Base-by-base conservation (phyloP, 1,140 invertebrate species). In the Drosophila lini region DNA sequence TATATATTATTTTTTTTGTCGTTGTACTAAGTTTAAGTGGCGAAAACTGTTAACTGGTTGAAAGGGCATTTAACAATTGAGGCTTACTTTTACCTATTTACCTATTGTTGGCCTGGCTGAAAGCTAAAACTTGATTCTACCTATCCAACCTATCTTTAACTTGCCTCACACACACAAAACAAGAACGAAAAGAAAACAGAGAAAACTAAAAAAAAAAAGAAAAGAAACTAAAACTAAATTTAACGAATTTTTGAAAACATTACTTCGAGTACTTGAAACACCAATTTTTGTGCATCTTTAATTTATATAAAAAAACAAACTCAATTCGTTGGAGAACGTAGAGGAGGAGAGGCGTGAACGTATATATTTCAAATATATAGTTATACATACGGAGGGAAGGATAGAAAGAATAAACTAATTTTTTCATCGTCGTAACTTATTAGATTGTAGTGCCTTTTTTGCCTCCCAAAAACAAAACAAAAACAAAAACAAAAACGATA, bases 391-490 rank as follows among this genome's bases (percentile, higher is more conserved):
- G 48, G 64, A 32, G 28, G 64, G 58, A 32, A 34, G 64, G 58
- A 67, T 34, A 36, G 64, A 57, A 48, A n/a, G 68, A 58, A 52
- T 44, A 68, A 68, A 76, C 73, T 77, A 41, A 61, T 63, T 74
- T 74, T 68, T 78, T 81, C 58, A 60, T 83, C 82, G 78, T 86
- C 70, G 70, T 86, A 86, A 82, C 71, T 77, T 86, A 82, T 86
- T 86, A 86, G 82, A 86, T 86, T 88, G 83, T 90, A 90, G 86
- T 90, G 86, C 86, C 86, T 90, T 90, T 90, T 90, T 90, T 90
- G 81, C 76, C 86, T 84, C 79, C 79, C 63, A 79, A 85, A 85
- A 50, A 25, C 13, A 44, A 45, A 58, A 59, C 22, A 55, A 75
- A 47, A 34, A 60, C 31, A 32, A 32, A 48, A 32, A 68, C 25